phyloP scores from a whole-genome alignment of 1,140 invertebrate genomes.

The Nymphalis io region DNA sequence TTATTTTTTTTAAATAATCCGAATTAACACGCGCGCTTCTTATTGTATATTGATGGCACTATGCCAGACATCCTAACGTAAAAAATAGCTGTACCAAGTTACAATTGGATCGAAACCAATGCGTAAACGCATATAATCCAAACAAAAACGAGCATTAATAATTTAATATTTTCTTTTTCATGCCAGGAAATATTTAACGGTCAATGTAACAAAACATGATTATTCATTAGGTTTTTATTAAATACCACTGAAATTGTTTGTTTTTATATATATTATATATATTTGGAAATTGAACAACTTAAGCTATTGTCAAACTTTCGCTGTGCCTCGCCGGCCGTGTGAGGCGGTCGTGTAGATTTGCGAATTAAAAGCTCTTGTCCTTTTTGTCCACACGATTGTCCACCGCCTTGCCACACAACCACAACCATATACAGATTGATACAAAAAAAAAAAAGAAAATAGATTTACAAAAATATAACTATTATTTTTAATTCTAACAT shows the following conservation, averaged over 20 bases:
- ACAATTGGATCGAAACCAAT: too few relatives aligned
- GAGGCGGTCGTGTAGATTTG: conserved; percentile 52
- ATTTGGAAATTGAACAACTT: not conserved
- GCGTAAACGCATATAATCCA: too few relatives aligned
- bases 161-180: too few relatives aligned
- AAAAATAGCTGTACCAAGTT: too few relatives aligned
- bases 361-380: conserved; percentile 54
- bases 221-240: too few relatives aligned
- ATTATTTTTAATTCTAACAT: not conserved
- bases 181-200: too few relatives aligned
- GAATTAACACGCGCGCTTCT: not conserved
- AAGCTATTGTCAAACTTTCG: conserved; percentile 37
- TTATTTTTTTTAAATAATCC: not conserved
- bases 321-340: not conserved
- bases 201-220: not conserved
- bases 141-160: too few relatives aligned
- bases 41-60: too few relatives aligned
- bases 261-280: too few relatives aligned
- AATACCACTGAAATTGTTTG: too few relatives aligned
- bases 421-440: conserved; percentile 44
- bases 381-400: conserved; percentile 52
- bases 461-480: not conserved
- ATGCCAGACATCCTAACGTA: too few relatives aligned
- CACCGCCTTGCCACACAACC: conserved; percentile 39
- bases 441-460: not conserved